phyloP scores from a whole-genome alignment of 1,140 invertebrate species.

The Dolichoris vasculosae region DNA sequence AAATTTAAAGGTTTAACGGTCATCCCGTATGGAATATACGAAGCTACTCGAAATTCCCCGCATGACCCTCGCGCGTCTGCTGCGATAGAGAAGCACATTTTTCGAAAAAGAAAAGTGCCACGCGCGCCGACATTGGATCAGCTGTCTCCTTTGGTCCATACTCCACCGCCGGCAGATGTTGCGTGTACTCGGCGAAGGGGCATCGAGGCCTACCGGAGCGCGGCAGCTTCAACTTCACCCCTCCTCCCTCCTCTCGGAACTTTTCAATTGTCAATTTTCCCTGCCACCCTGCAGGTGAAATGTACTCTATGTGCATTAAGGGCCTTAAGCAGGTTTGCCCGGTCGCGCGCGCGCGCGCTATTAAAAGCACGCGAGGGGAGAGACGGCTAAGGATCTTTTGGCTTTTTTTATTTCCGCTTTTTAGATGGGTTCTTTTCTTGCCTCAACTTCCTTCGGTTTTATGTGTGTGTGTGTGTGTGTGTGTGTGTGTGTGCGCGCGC shows the following conservation, averaged over 20 bases:
- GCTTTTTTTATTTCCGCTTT: constrained; percentile 52
- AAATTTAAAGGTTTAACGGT: constrained; percentile 44
- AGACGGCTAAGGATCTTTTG: constrained; percentile 31
- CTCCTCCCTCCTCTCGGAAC: constrained; percentile 45
- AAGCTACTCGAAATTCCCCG: constrained; percentile 9
- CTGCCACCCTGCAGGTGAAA: constrained; percentile 70
- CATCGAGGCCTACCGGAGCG: constrained; percentile 16
- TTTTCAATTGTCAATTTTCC: constrained; percentile 64
- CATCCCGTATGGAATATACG: neutral
- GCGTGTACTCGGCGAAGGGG: constrained; percentile 25
- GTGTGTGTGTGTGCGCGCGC: neutral
- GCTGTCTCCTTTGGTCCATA: constrained; percentile 58
- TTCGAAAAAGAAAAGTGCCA: constrained; percentile 65
- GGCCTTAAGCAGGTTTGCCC: constrained; percentile 25
- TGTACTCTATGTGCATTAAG: constrained; percentile 54
- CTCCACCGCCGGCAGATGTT: constrained; percentile 63
- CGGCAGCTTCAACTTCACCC: neutral
- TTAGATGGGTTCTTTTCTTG: constrained; percentile 22
- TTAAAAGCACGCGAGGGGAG: constrained; percentile 33
- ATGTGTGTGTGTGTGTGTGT: no score
- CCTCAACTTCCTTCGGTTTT: constrained; percentile 33
- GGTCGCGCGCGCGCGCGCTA: constrained; percentile 8
- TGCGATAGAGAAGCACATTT: constrained; percentile 40
- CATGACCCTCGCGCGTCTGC: constrained; percentile 25
- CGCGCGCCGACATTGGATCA: constrained; percentile 57